Evolutionary conservation across 23 tunicate genomes (phyloP).

Genomic region (Trididemnum clinides): DNA sequence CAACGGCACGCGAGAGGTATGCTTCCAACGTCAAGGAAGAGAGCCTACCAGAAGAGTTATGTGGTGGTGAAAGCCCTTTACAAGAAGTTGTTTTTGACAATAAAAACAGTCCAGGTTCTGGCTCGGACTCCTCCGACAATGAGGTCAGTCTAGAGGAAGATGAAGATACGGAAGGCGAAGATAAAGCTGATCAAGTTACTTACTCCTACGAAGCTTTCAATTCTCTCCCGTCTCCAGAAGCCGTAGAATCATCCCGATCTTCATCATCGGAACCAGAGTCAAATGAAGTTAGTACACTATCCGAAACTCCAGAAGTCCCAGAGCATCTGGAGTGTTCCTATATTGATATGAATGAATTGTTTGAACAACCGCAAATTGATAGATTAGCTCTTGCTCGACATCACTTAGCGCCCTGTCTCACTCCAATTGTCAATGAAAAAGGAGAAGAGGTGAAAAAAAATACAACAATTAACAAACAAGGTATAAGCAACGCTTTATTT

Average conservation of each 20-base stretch:
- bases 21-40: neutral
- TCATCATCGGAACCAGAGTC: too few relatives aligned
- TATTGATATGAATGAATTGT: slow-evolving; percentile 37
- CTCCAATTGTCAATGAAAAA: neutral
- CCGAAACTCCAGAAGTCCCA: too few relatives aligned
- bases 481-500: too few relatives aligned
- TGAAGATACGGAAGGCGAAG: neutral
- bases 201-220: slow-evolving; percentile 3
- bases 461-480: neutral
- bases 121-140: neutral
- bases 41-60: neutral
- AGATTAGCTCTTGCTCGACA: neutral
- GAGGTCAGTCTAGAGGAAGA: neutral
- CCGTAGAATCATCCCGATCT: neutral
- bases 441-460: neutral
- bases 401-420: slow-evolving; percentile 18
- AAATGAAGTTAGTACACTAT: too few relatives aligned
- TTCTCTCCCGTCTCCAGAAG: neutral
- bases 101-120: neutral
- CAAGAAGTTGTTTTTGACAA: neutral
- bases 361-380: slow-evolving; percentile 41
- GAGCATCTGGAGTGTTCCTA: too few relatives aligned
- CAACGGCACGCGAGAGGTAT: neutral
- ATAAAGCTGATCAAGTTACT: neutral
- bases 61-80: neutral